Conservation (phyloP, 1,140 invertebrate species). For the Dreissena rostriformis region DNA sequence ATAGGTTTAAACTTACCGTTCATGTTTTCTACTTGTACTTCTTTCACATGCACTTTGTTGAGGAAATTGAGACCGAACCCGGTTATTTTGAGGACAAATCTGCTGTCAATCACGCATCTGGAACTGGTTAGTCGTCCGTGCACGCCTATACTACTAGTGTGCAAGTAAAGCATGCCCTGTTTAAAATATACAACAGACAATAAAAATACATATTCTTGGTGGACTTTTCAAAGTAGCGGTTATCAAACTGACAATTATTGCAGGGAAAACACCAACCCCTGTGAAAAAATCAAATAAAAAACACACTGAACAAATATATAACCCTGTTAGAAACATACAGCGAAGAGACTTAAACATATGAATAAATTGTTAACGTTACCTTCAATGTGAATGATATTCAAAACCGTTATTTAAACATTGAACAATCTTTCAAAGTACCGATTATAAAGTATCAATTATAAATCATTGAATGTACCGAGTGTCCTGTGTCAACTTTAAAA, state of each 20-base stretch:
- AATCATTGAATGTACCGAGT: no score
- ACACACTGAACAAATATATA: neutral
- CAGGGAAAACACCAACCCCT: neutral
- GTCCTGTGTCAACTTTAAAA: no score
- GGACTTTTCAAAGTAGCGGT: neutral
- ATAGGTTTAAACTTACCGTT: neutral
- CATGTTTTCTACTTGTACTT: neutral
- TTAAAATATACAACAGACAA: neutral
- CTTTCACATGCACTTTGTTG: neutral
- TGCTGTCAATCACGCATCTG: slow-evolving; percentile 93
- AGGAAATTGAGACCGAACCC: slow-evolving; percentile 89
- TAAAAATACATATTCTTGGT: neutral
- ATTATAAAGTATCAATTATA: no score
- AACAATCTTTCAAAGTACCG: no score
- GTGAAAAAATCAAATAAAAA: neutral
- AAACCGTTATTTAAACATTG: no score
- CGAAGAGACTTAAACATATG: no score
- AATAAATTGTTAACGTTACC: no score
- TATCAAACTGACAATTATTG: neutral
- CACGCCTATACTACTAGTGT: slow-evolving; percentile 91
- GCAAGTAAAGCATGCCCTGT: slow-evolving; percentile 84
- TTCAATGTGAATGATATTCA: no score
- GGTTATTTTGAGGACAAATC: slow-evolving; percentile 96
- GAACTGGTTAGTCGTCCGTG: slow-evolving; percentile 98
- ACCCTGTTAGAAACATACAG: no score